Percentiles rank a stretch among this genome's conserved stretches.
phyloP scores from a whole-genome alignment of 2,888 invertebrate genomes.

The Plagodis pulveraria region DNA sequence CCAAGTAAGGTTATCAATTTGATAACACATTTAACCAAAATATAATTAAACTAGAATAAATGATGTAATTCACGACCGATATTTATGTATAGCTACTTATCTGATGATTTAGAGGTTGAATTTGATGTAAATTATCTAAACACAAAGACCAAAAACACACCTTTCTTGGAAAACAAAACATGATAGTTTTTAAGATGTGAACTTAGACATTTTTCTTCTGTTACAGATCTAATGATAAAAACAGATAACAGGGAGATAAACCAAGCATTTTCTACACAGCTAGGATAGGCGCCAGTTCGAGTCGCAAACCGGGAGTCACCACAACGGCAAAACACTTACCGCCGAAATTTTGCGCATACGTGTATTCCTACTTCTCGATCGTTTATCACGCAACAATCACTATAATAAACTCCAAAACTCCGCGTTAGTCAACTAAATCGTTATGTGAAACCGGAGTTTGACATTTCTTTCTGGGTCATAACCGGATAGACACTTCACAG shows the following conservation, averaged over 20 bases:
- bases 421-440: slow-evolving; percentile 60
- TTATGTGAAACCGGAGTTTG: slow-evolving; percentile 77
- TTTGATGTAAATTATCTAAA: too few relatives aligned
- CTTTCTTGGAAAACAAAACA: slow-evolving; percentile 77
- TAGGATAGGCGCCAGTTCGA: slow-evolving; percentile 37
- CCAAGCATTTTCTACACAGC: slow-evolving; percentile 46
- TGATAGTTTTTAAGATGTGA: slow-evolving; percentile 45
- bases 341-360: slow-evolving; percentile 23
- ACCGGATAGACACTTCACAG: slow-evolving; percentile 62
- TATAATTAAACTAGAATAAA: slow-evolving; percentile 19
- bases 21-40: slow-evolving; percentile 31
- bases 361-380: slow-evolving; percentile 11
- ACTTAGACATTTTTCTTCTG: slow-evolving; percentile 47
- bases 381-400: slow-evolving; percentile 29
- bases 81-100: not conserved
- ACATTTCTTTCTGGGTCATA: slow-evolving; percentile 80
- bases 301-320: slow-evolving; percentile 33
- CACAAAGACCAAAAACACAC: slow-evolving; percentile 48
- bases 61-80: slow-evolving; percentile 42
- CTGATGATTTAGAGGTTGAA: too few relatives aligned
- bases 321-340: slow-evolving; percentile 38
- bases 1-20: slow-evolving; percentile 52
- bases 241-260: slow-evolving; percentile 76
- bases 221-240: slow-evolving; percentile 68
- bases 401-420: slow-evolving; percentile 47